Conservation (phyloP, 1,140 invertebrate genomes). For the Globodera ellingtonae region DNA sequence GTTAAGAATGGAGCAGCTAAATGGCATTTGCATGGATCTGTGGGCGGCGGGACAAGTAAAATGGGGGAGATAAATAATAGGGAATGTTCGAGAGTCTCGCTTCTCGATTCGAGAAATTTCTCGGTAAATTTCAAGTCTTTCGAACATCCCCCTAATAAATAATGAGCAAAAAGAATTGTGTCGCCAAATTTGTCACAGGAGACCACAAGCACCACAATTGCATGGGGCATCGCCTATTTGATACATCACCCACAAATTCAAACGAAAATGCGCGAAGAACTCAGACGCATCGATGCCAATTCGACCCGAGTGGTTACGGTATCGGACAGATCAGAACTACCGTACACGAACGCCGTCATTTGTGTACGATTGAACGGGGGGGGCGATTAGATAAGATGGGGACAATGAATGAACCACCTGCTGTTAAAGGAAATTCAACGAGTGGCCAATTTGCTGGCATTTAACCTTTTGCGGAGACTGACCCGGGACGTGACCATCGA, state of each 20-base stretch:
- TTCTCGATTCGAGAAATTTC: background rate
- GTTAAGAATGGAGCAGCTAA: slow-evolving; percentile 29
- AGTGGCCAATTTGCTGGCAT: slow-evolving; percentile 38
- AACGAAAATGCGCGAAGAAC: slow-evolving; percentile 53
- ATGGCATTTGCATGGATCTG: slow-evolving; percentile 13
- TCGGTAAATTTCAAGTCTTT: too few relatives aligned
- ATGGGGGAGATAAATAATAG: background rate
- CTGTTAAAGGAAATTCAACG: slow-evolving; percentile 42
- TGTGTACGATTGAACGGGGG: slow-evolving; percentile 16
- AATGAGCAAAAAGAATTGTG: background rate
- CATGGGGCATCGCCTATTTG: slow-evolving; percentile 83
- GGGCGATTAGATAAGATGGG: too few relatives aligned
- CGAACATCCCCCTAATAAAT: background rate
- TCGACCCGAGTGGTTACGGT: slow-evolving; percentile 11
- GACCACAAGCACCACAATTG: slow-evolving; percentile 80
- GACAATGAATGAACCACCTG: slow-evolving; percentile 14
- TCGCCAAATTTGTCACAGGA: slow-evolving; percentile 68
- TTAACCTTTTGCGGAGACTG: slow-evolving; percentile 25
- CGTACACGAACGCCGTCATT: slow-evolving; percentile 37
- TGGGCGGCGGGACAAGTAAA: slow-evolving; percentile 34
- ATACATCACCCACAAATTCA: slow-evolving; percentile 75
- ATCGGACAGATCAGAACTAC: slow-evolving; percentile 2
- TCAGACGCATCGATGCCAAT: slow-evolving; percentile 13
- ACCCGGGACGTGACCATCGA: slow-evolving; percentile 32
- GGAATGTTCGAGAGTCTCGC: background rate